Conservation (phyloP, 64 coral and sea anemone genomes). For the Trachythela sp. region DNA sequence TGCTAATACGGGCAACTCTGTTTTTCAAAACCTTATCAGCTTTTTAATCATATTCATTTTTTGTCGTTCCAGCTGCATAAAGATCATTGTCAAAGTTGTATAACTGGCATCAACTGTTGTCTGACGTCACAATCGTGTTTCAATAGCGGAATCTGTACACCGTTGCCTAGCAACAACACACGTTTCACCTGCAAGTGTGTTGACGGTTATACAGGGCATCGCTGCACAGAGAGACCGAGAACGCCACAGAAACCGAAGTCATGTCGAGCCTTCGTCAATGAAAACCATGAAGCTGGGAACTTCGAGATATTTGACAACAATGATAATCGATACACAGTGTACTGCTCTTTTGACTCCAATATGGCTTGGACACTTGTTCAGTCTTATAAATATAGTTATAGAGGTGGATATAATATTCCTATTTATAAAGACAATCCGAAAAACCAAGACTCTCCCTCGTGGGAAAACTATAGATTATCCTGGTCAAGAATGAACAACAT, state of each 20-base stretch:
- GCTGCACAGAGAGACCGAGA: not conserved
- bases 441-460: not conserved
- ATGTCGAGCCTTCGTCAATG: not conserved
- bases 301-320: not conserved
- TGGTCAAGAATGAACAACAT: not conserved
- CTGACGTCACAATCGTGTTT: not conserved
- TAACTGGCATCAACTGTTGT: not conserved
- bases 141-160: not conserved
- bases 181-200: not conserved
- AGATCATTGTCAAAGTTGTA: not conserved
- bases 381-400: not conserved
- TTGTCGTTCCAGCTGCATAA: not conserved
- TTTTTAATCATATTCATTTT: too few species aligned
- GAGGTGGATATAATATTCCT: not conserved
- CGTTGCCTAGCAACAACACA: not conserved
- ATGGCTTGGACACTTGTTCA: not conserved
- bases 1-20: too few species aligned
- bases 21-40: too few species aligned
- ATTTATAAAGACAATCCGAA: not conserved
- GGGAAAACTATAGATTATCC: not conserved
- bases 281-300: not conserved
- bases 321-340: not conserved
- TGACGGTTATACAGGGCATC: not conserved
- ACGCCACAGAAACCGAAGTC: not conserved
- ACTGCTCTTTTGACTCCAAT: not conserved